Conservation (phyloP, 2,797 vertebrate species). For the Geotrypetes seraphini region DNA sequence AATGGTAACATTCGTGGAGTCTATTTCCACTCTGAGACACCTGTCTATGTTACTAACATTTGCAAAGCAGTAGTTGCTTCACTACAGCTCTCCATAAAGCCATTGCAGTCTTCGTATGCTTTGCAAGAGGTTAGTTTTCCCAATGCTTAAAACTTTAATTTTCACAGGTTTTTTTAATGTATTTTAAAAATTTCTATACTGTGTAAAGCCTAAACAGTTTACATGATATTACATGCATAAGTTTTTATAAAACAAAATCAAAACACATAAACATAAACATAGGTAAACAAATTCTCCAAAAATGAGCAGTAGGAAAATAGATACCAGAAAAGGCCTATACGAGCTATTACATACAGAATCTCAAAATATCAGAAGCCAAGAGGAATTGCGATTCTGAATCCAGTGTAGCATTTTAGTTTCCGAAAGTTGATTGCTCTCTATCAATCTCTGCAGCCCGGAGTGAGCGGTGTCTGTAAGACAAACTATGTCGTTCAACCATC, state of each 20-base stretch:
- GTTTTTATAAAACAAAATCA: too few species aligned
- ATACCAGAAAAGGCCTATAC: too few species aligned
- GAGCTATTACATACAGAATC: too few species aligned
- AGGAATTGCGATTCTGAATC: not conserved
- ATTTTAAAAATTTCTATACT: too few species aligned
- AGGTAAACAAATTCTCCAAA: too few species aligned
- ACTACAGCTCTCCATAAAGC: slow-evolving; percentile 67
- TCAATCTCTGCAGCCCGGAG: slow-evolving; percentile 43
- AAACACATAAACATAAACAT: too few species aligned
- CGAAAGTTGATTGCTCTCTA: not conserved
- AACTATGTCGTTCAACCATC: slow-evolving; percentile 58
- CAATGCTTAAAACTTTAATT: not conserved
- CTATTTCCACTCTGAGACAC: slow-evolving; percentile 44
- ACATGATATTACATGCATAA: too few species aligned
- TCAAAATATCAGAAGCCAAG: too few species aligned
- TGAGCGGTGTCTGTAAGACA: slow-evolving; percentile 67
- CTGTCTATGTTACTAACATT: slow-evolving; percentile 56
- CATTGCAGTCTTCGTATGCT: slow-evolving; percentile 59
- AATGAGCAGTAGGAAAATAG: too few species aligned
- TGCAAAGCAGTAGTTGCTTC: slow-evolving; percentile 49
- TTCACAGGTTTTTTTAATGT: too few species aligned
- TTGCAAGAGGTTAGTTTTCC: slow-evolving; percentile 28
- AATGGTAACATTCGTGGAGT: slow-evolving; percentile 55
- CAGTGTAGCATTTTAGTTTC: not conserved
- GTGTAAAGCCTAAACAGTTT: too few species aligned